These are phyloP conservation scores for Philaethria dido DNA, from an alignment of 2,888 invertebrate species.

Conservation along the genomic window DNA sequence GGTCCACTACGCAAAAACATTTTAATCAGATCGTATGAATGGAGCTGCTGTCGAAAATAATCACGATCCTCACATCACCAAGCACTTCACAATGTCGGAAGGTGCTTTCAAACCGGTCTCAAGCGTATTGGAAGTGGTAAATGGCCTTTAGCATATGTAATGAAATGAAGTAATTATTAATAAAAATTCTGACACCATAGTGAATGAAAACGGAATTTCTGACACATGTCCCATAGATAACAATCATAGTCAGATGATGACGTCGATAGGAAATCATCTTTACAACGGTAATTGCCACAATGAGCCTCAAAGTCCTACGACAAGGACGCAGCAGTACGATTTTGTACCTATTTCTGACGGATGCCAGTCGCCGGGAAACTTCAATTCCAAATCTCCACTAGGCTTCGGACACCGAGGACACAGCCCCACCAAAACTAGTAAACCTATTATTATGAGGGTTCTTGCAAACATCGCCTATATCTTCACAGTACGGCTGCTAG, in stretches of 20 bases:
- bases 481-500: conserved; percentile 88
- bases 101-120: conserved; percentile 68
- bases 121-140: conserved; percentile 51
- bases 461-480: conserved; percentile 75
- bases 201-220: conserved; percentile 63
- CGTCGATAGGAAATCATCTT: conserved; percentile 55
- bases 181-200: conserved; percentile 57
- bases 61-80: conserved; percentile 54
- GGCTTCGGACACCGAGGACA: conserved; percentile 68
- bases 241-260: conserved; percentile 53
- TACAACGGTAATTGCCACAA: conserved; percentile 72
- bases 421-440: conserved; percentile 69
- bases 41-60: conserved; percentile 53
- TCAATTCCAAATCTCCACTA: conserved; percentile 72
- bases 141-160: conserved; percentile 54
- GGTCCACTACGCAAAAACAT: conserved; percentile 56
- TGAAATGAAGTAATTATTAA: conserved; percentile 51
- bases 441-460: conserved; percentile 68
- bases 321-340: conserved; percentile 90
- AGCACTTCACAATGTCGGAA: conserved; percentile 58
- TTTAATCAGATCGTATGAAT: conserved; percentile 54
- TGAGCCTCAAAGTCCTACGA: conserved; percentile 90
- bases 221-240: conserved; percentile 55
- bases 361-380: conserved; percentile 85
- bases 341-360: conserved; percentile 94